These are phyloP conservation scores for Rhinella marina DNA, from an alignment of 2,797 vertebrate genomes.

Conservation along the genomic window DNA sequence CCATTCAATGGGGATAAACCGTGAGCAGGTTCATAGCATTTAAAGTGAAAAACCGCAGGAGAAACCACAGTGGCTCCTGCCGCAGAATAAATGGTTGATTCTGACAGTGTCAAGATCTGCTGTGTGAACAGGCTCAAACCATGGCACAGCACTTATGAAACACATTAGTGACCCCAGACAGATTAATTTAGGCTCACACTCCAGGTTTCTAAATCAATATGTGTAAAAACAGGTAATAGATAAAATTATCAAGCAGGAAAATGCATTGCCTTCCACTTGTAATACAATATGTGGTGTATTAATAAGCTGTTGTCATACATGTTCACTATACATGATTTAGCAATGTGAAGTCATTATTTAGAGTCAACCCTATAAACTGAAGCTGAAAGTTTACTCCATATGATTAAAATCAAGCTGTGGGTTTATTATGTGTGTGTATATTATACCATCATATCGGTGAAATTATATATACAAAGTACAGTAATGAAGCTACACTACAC, in stretches of 20 bases:
- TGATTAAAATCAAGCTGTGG: constrained; percentile 26
- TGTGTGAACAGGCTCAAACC: neutral
- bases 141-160: neutral
- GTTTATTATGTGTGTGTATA: constrained; percentile 15
- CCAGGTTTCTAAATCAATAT: neutral
- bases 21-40: no score
- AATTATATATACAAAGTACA: neutral
- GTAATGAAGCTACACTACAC: no score
- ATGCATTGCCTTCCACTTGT: neutral
- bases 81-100: no score
- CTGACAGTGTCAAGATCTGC: no score
- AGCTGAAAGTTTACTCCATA: neutral
- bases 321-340: neutral
- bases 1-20: no score
- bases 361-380: neutral
- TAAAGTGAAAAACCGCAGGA: no score
- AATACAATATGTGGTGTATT: no score
- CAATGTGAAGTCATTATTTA: neutral
- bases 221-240: no score
- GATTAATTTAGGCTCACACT: neutral
- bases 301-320: neutral
- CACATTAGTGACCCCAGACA: neutral
- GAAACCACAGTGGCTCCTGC: no score
- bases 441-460: constrained; percentile 10
- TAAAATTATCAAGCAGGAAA: neutral